Evolutionary conservation across 2,113 vertebrate species (phyloP).

Genomic region (Saccopteryx leptura): DNA sequence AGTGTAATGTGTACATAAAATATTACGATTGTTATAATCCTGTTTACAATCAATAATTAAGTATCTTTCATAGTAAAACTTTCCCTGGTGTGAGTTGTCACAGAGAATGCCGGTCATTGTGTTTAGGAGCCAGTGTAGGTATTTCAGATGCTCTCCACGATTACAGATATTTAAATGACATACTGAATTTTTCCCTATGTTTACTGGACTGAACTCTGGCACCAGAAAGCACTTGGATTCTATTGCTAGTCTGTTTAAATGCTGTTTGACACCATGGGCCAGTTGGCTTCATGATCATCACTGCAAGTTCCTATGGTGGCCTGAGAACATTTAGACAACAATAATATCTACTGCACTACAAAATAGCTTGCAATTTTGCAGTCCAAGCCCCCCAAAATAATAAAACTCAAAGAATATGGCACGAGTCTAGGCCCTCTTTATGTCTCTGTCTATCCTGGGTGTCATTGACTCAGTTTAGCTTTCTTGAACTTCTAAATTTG

Average conservation of each 20-base stretch:
- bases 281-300: background rate
- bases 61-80: background rate
- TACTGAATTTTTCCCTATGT: background rate
- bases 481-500: constrained; percentile 27
- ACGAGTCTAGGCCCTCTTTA: background rate
- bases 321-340: constrained; percentile 24
- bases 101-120: background rate
- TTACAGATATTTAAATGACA: background rate
- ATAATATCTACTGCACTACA: background rate
- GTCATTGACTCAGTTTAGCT: background rate
- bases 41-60: background rate
- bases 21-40: background rate
- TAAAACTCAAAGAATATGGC: background rate
- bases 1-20: background rate
- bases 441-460: background rate
- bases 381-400: background rate
- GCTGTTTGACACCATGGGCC: background rate
- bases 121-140: too few species aligned
- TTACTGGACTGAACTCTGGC: background rate
- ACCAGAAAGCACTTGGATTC: background rate
- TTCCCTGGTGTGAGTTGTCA: background rate
- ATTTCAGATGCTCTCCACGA: background rate
- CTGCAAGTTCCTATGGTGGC: background rate
- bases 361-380: constrained; percentile 4
- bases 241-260: background rate